A percentile compares a stretch with the other conserved stretches of the same genome.
Evolutionary conservation across 2,888 invertebrate genomes (phyloP).

Genomic region (Tenthredo livida): DNA sequence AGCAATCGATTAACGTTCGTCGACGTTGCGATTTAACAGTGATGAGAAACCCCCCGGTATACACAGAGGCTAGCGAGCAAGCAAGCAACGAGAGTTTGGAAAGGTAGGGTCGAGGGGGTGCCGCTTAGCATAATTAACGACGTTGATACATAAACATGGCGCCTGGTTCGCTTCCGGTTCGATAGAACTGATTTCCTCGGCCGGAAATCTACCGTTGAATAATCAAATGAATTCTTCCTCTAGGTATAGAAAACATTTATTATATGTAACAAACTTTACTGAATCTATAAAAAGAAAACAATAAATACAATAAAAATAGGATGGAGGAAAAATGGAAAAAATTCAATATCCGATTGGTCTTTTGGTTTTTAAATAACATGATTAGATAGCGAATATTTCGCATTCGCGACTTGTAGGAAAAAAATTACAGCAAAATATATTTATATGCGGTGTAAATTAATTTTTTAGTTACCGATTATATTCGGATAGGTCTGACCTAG

Average conservation of each 20-base stretch:
- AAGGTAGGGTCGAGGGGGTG: background rate
- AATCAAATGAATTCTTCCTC: background rate
- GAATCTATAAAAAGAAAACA: background rate
- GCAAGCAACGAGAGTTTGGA: background rate
- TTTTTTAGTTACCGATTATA: background rate
- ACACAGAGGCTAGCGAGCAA: conserved; percentile 1
- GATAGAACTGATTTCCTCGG: conserved; percentile 30
- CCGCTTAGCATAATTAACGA: conserved; percentile 63
- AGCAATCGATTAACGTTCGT: conserved; percentile 62
- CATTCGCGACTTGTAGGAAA: background rate
- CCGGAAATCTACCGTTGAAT: background rate
- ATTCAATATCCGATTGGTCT: background rate
- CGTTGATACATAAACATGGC: conserved; percentile 62
- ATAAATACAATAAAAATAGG: background rate
- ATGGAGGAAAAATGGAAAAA: background rate
- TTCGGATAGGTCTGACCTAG: background rate
- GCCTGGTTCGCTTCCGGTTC: conserved; percentile 52
- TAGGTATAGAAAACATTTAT: background rate
- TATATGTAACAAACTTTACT: background rate
- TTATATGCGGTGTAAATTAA: background rate
- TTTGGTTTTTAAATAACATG: background rate
- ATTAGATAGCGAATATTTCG: background rate
- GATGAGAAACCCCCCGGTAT: conserved; percentile 40
- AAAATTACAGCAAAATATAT: background rate
- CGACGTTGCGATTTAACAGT: conserved; percentile 38